These are phyloP conservation scores for Nothura maculosa DNA, from an alignment of 2,797 vertebrate species.

Conservation along the genomic window DNA sequence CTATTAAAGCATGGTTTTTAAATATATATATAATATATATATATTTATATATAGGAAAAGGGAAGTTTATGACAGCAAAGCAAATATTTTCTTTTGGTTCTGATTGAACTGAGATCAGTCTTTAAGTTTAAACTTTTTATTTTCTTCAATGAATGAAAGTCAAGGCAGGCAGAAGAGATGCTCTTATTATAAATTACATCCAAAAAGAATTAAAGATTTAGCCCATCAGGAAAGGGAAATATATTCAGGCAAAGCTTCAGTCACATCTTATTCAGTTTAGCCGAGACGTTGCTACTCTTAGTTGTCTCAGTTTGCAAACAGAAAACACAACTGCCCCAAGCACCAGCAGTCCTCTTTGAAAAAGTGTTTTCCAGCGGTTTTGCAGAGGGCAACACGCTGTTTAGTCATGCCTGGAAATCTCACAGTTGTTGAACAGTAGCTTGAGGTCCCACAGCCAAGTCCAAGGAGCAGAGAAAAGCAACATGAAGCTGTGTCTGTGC, in stretches of 20 bases:
- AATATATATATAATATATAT: no score
- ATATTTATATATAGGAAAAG: background rate
- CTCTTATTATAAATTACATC: background rate
- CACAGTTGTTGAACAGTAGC: background rate
- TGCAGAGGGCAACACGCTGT: background rate
- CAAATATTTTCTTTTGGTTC: background rate
- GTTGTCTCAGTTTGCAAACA: background rate
- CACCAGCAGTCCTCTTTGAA: accelerated
- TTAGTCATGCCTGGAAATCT: background rate
- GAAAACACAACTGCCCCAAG: background rate
- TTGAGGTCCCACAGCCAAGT: background rate
- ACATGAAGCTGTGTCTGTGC: background rate
- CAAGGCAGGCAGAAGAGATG: background rate
- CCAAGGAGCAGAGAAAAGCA: background rate
- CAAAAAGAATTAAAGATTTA: background rate
- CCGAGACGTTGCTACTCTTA: background rate
- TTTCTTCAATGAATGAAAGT: background rate
- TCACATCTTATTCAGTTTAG: background rate
- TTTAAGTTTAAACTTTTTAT: background rate
- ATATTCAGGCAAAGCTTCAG: background rate
- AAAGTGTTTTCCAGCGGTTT: accelerated
- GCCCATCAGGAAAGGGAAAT: background rate
- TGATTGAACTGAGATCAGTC: background rate
- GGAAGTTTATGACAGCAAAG: background rate
- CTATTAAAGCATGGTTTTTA: background rate